Percentiles rank a stretch among this genome's conserved stretches.
phyloP scores from a whole-genome alignment of 2,888 invertebrate species.

The Brachyopa scutellaris region DNA sequence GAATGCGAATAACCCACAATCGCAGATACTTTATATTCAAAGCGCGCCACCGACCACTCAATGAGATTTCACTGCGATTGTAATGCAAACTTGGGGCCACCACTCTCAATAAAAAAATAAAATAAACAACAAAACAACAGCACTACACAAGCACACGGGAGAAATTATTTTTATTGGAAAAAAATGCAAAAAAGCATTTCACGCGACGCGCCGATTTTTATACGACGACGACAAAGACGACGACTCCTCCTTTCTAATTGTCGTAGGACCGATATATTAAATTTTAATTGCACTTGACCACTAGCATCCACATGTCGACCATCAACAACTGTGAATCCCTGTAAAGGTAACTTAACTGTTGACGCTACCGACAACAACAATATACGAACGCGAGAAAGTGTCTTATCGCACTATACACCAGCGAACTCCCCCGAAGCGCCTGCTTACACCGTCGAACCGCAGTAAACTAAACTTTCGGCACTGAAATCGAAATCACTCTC shows the following conservation, averaged over 20 bases:
- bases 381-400: conserved; percentile 40
- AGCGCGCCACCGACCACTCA: conserved; percentile 44
- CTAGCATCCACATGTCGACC: neutral
- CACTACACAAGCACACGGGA: conserved; percentile 12
- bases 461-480: conserved; percentile 53
- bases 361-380: conserved; percentile 9
- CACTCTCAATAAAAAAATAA: neutral
- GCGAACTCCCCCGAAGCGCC: conserved; percentile 52
- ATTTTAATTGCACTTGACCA: conserved; percentile 28
- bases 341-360: conserved; percentile 21
- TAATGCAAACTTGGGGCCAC: conserved; percentile 31
- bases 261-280: neutral
- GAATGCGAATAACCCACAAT: conserved; percentile 46
- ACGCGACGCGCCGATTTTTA: neutral
- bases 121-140: too few relatives aligned
- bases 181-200: neutral
- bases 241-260: too few relatives aligned
- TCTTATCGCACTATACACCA: conserved; percentile 45
- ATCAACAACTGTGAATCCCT: conserved; percentile 18
- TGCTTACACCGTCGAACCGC: conserved; percentile 61
- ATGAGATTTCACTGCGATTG: conserved; percentile 63
- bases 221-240: too few relatives aligned
- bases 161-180: conserved; percentile 9
- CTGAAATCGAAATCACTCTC: conserved; percentile 64
- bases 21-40: conserved; percentile 61